Conservation (phyloP, 2,797 vertebrate species). For the Halcyon leucocephala region DNA sequence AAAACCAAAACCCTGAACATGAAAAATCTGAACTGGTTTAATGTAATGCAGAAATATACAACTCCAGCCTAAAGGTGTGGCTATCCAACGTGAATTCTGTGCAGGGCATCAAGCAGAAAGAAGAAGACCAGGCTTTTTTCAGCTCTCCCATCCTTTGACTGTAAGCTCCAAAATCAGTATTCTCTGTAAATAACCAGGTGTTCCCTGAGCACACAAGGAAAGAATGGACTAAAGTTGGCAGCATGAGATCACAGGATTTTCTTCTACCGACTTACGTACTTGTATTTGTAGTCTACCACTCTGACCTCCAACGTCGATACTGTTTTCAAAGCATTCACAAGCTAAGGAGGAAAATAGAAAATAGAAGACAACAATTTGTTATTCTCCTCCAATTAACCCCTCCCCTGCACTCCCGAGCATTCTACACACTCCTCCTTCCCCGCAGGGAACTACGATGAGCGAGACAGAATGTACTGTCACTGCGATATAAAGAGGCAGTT, state of each 20-base stretch:
- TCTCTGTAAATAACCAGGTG: not conserved
- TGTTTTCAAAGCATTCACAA: constrained; percentile 92
- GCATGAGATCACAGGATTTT: not conserved
- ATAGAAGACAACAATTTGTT: not conserved
- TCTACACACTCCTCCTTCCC: not conserved
- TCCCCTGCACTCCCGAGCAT: not conserved
- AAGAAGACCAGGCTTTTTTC: not conserved
- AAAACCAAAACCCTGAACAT: not conserved
- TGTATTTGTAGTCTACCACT: constrained; percentile 97
- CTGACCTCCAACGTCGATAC: constrained; percentile 90
- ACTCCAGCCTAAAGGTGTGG: not conserved
- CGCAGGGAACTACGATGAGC: not conserved
- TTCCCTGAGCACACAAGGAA: not conserved
- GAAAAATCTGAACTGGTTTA: not conserved
- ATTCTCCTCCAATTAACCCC: not conserved
- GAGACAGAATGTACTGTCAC: not conserved
- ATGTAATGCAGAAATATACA: not conserved
- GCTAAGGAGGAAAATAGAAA: constrained; percentile 77
- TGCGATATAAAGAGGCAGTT: not conserved
- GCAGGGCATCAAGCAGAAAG: not conserved
- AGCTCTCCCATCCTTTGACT: not conserved
- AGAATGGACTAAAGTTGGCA: not conserved
- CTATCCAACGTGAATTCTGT: not conserved
- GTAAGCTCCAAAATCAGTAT: not conserved
- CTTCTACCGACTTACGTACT: constrained; percentile 79